Conservation (phyloP, 37 sponge, comb jelly and placozoan species). For the Hormiphora californensis region DNA sequence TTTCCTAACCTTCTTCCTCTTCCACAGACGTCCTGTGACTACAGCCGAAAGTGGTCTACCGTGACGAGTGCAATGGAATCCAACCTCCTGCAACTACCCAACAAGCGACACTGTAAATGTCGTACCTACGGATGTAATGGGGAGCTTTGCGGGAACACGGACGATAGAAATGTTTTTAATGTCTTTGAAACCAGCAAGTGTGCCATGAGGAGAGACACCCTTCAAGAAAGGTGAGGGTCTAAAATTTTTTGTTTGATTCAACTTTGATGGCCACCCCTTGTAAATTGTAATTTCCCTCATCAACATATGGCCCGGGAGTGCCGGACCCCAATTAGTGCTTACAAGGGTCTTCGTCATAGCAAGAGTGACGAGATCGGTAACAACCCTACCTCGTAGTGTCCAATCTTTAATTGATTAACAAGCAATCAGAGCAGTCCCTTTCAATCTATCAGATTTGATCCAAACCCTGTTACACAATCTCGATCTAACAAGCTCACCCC, state of each 20-base stretch:
- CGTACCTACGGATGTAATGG: conserved; percentile 30
- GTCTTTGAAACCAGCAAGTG: conserved; percentile 49
- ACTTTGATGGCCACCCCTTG: no score
- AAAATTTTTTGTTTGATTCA: not conserved
- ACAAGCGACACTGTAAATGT: conserved; percentile 10
- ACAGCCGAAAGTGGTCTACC: conserved; percentile 41
- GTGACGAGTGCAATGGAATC: not conserved
- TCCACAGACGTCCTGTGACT: conserved; percentile 25
- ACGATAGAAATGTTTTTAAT: not conserved
- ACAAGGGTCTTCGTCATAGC: not conserved
- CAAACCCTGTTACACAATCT: no score
- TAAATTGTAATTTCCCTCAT: no score
- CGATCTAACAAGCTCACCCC: no score
- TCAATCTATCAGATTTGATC: no score
- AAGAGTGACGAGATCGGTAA: not conserved
- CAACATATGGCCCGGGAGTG: no score
- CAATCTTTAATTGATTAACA: no score
- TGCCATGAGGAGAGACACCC: conserved; percentile 1
- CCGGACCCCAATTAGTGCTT: no score
- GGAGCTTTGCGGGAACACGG: not conserved
- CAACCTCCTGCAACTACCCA: not conserved
- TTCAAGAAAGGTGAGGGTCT: conserved; percentile 1
- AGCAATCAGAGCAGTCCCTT: no score
- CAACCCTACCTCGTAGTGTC: not conserved
- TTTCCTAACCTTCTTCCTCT: no score